Conservation (phyloP, 2,113 vertebrate genomes). For the Chroicocephalus ridibundus region DNA sequence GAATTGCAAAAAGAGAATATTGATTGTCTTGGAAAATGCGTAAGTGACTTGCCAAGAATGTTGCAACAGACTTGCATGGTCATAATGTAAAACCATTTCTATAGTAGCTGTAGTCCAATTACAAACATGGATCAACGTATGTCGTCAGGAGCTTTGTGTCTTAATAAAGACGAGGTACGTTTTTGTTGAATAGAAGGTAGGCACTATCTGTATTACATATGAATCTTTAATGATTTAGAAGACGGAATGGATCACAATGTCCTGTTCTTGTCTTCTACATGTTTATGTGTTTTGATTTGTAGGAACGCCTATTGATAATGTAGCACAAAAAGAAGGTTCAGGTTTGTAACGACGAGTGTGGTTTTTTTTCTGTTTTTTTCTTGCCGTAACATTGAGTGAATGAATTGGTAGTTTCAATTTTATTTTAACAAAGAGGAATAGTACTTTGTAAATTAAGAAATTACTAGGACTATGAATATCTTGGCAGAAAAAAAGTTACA, state of each 20-base stretch:
- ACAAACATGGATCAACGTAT: background rate
- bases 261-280: background rate
- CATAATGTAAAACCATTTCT: background rate
- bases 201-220: background rate
- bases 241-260: background rate
- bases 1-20: background rate
- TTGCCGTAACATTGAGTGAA: background rate
- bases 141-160: background rate
- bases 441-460: background rate
- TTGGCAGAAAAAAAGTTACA: background rate
- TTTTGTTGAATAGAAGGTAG: background rate
- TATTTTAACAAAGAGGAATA: constrained; percentile 3
- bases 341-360: constrained; percentile 75
- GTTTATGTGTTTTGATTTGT: constrained; percentile 62
- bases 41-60: background rate
- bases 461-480: background rate
- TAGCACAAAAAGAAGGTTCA: constrained; percentile 67
- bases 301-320: constrained; percentile 37
- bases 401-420: background rate
- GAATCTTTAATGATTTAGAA: background rate
- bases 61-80: background rate
- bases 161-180: background rate
- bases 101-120: background rate
- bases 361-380: background rate
- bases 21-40: background rate